A percentile compares a stretch with the other conserved stretches of the same genome.
These are phyloP conservation scores for Drymodes brunneopygia DNA, from an alignment of 2,113 vertebrate species.

Conservation along the genomic window DNA sequence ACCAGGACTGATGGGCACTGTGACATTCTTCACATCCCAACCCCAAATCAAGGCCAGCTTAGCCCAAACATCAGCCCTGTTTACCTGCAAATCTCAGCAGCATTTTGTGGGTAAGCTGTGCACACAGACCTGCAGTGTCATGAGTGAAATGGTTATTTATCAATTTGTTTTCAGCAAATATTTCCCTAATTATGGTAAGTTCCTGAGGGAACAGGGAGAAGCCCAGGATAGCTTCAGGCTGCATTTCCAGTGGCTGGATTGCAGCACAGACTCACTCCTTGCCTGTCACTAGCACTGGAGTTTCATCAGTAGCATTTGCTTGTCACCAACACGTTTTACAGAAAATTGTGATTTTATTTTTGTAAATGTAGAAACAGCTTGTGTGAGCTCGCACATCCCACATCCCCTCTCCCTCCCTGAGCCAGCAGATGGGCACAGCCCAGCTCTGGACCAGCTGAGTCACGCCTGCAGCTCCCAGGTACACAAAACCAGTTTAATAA, in stretches of 20 bases:
- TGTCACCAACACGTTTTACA: neutral
- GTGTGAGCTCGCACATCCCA: neutral
- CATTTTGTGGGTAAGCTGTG: neutral
- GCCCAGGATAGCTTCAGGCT: neutral
- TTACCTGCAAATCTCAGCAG: neutral
- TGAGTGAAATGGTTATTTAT: neutral
- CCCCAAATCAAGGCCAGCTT: neutral
- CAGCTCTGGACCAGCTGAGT: neutral
- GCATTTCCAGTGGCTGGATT: neutral
- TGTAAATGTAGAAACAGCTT: neutral
- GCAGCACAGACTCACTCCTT: neutral
- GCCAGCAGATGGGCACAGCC: neutral
- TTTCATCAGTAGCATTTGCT: neutral
- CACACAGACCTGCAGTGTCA: neutral
- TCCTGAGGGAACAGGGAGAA: neutral
- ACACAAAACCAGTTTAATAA: neutral
- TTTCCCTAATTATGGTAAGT: neutral
- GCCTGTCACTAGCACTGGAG: neutral
- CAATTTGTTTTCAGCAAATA: neutral
- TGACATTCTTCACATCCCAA: neutral
- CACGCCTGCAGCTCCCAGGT: neutral
- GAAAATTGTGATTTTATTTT: neutral
- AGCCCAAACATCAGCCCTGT: neutral
- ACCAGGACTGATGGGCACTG: neutral
- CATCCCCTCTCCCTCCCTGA: neutral